phyloP scores from a whole-genome alignment of 1,140 invertebrate species.

The Mactra quadrangularis region DNA sequence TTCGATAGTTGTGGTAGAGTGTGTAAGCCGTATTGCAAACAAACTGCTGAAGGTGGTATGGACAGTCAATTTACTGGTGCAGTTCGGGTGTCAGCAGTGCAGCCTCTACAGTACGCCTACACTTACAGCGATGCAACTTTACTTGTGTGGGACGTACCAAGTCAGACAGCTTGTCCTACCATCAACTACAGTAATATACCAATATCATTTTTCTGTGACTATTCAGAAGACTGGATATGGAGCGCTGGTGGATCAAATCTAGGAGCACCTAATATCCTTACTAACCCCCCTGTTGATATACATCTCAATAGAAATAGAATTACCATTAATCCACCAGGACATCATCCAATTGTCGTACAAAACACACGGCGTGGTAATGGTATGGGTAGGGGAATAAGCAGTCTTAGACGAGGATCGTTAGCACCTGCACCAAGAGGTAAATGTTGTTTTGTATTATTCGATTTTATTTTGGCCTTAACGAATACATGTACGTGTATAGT shows the following conservation, averaged over 20 bases:
- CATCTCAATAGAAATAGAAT: no score
- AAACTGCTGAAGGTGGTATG: background rate
- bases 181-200: constrained; percentile 50
- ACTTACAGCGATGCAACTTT: constrained; percentile 61
- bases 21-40: constrained; percentile 61
- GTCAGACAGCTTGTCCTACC: constrained; percentile 57
- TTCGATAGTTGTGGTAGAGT: constrained; percentile 67
- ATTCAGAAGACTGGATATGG: constrained; percentile 65
- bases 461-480: no score
- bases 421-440: no score
- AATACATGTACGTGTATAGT: no score
- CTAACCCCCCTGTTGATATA: no score
- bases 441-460: no score
- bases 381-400: no score
- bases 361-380: no score
- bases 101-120: constrained; percentile 53
- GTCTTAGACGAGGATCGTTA: no score
- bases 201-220: constrained; percentile 66
- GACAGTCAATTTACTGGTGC: constrained; percentile 60
- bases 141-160: constrained; percentile 60
- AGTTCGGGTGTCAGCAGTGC: constrained; percentile 48
- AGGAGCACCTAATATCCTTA: background rate
- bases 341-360: no score
- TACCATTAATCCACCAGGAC: no score
- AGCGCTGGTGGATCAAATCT: background rate